A percentile compares a stretch with the other conserved stretches of the same genome.
These are phyloP conservation scores for Microctenopoma stevenorrisi DNA, from an alignment of 2,797 vertebrate genomes.

Conservation along the genomic window DNA sequence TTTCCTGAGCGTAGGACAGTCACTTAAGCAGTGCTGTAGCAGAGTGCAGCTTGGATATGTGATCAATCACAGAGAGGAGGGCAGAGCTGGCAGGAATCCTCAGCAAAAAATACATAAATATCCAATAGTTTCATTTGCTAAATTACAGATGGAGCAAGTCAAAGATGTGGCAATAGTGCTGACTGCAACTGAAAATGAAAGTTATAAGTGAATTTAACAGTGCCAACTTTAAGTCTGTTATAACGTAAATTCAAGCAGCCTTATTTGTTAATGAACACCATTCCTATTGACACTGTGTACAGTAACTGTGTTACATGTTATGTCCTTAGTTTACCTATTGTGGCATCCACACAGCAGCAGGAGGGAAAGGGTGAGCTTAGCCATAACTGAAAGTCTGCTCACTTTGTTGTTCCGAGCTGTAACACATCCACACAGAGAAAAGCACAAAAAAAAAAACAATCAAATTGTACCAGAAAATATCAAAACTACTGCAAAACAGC, in stretches of 20 bases:
- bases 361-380: slow-evolving; percentile 43
- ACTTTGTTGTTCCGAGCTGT: slow-evolving; percentile 60
- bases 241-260: background rate
- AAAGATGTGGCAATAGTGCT: background rate
- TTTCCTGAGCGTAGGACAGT: slow-evolving; percentile 38
- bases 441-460: background rate
- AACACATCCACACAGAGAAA: slow-evolving; percentile 25
- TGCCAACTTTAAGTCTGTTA: background rate
- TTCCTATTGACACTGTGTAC: background rate
- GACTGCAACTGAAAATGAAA: slow-evolving; percentile 4
- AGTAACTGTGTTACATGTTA: background rate
- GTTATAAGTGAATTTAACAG: background rate
- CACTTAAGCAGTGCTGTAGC: slow-evolving; percentile 46
- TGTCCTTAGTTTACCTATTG: slow-evolving; percentile 57
- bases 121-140: slow-evolving; percentile 7
- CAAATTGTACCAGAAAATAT: background rate
- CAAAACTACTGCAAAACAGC: background rate
- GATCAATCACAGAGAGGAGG: slow-evolving; percentile 39
- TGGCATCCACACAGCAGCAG: slow-evolving; percentile 68
- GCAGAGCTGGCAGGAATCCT: slow-evolving; percentile 19
- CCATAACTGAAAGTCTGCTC: slow-evolving; percentile 44
- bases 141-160: background rate
- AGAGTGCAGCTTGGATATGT: slow-evolving; percentile 34
- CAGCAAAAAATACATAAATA: background rate
- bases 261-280: background rate